These are phyloP conservation scores for Tetranychus truncatus DNA, from an alignment of 2,888 invertebrate species.

Conservation along the genomic window DNA sequence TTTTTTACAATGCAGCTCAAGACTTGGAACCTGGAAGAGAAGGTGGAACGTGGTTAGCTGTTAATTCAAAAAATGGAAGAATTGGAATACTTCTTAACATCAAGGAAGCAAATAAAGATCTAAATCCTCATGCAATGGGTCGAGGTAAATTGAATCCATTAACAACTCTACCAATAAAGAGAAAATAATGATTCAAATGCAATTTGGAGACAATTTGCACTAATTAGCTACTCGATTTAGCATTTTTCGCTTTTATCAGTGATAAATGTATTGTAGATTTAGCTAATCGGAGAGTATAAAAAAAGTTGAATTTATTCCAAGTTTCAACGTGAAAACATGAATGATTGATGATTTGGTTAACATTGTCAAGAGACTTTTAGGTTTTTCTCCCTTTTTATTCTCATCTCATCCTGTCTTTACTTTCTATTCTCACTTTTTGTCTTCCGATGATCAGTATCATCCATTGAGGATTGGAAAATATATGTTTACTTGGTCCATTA, in stretches of 20 bases:
- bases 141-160: constrained; percentile 28
- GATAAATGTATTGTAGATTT: background rate
- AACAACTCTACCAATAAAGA: background rate
- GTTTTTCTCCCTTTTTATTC: background rate
- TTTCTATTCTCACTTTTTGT: background rate
- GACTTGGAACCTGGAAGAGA: constrained; percentile 54
- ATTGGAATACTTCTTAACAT: constrained; percentile 53
- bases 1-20: constrained; percentile 39
- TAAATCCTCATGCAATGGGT: constrained; percentile 27
- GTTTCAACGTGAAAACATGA: background rate
- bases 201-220: background rate
- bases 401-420: background rate
- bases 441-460: background rate
- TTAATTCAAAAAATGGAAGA: constrained; percentile 41
- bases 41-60: constrained; percentile 59
- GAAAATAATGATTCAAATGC: too few species aligned
- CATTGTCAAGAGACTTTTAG: background rate
- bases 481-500: too few species aligned
- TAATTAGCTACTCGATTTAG: background rate
- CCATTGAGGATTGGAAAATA: background rate
- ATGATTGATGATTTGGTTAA: background rate
- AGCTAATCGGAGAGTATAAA: background rate
- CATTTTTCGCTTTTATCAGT: too few species aligned
- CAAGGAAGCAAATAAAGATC: constrained; percentile 31
- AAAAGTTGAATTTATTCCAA: background rate